phyloP scores from a whole-genome alignment of 2,113 vertebrate species.

The Origma solitaria region DNA sequence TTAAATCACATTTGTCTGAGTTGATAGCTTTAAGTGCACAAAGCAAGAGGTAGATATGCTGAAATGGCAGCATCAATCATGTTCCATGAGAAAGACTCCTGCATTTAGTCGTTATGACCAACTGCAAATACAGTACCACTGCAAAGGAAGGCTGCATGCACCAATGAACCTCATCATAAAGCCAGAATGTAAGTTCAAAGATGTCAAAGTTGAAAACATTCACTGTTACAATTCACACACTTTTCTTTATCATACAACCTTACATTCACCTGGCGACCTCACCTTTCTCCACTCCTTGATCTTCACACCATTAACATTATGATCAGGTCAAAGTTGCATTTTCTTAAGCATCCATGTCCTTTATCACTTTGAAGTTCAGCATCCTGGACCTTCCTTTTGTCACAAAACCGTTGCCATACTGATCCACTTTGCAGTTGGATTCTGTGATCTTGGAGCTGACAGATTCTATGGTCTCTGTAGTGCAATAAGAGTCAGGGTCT shows the following conservation, averaged over 20 bases:
- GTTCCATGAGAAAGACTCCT: not conserved
- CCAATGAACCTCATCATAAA: not conserved
- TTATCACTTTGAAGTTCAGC: not conserved
- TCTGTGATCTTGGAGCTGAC: not conserved
- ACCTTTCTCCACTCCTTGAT: constrained; percentile 33
- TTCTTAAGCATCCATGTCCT: not conserved
- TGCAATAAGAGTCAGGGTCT: not conserved
- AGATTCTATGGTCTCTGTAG: not conserved
- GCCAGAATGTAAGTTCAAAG: not conserved
- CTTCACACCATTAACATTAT: constrained; percentile 14
- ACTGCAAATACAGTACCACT: not conserved
- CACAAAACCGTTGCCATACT: not conserved
- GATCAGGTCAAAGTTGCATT: not conserved
- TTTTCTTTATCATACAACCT: not conserved
- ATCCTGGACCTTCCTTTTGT: not conserved
- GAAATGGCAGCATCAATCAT: not conserved
- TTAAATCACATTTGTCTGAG: not conserved
- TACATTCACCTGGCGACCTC: not conserved
- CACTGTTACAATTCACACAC: not conserved
- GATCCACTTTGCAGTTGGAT: not conserved
- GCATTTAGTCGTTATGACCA: not conserved
- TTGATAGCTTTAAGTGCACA: not conserved
- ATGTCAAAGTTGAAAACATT: not conserved
- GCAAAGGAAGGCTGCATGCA: not conserved
- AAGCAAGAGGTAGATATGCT: constrained; percentile 8